Conservation (phyloP, 2,113 vertebrate species). For the Prolemur simus region DNA sequence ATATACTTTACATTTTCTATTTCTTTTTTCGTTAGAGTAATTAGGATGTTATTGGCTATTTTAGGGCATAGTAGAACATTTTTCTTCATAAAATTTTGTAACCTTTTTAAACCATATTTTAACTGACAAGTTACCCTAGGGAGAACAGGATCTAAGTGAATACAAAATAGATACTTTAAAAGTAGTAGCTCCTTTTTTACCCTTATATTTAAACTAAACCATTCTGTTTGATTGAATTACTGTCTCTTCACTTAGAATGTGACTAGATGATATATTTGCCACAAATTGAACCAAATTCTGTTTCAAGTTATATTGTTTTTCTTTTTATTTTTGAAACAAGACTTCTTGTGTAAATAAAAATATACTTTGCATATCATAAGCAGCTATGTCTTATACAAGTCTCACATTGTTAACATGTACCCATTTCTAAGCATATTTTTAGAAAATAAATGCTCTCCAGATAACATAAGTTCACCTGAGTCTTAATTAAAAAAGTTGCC, state of each 20-base stretch:
- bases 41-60: not conserved
- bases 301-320: not conserved
- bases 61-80: not conserved
- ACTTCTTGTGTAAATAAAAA: not conserved
- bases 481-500: not conserved
- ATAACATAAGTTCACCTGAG: not conserved
- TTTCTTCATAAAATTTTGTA: not conserved
- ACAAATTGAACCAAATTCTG: not conserved
- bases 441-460: not conserved
- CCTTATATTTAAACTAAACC: too few species aligned
- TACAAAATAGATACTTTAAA: not conserved
- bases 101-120: not conserved
- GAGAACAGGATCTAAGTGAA: not conserved
- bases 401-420: not conserved
- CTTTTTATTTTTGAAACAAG: not conserved
- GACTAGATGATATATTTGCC: not conserved
- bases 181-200: not conserved
- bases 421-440: not conserved
- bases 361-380: not conserved
- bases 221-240: not conserved
- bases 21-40: not conserved
- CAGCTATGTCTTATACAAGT: not conserved
- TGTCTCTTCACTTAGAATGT: not conserved
- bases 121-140: not conserved
- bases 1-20: not conserved